Percentiles rank a stretch among this genome's conserved stretches.
phyloP scores from a whole-genome alignment of 2,888 invertebrate species.

The Parascotia fuliginaria region DNA sequence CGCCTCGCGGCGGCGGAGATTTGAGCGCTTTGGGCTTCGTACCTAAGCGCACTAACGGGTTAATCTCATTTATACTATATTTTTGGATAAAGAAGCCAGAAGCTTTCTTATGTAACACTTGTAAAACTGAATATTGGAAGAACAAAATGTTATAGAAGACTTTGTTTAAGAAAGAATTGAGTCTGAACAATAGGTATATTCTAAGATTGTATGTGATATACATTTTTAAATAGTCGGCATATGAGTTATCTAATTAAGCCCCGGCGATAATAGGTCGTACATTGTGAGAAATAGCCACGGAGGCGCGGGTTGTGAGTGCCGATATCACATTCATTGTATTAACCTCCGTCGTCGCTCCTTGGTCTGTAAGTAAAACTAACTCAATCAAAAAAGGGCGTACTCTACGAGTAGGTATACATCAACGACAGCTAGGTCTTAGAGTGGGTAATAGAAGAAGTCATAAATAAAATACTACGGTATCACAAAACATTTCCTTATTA shows the following conservation, averaged over 20 bases:
- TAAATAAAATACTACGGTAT: neutral
- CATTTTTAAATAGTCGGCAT: too few species aligned
- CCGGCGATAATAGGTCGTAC: too few species aligned
- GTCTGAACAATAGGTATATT: neutral
- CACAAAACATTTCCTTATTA: conserved; percentile 1
- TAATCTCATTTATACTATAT: conserved; percentile 54
- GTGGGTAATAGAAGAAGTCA: neutral
- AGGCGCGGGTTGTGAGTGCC: too few species aligned
- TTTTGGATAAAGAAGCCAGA: conserved; percentile 39
- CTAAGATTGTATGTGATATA: too few species aligned
- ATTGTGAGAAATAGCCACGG: too few species aligned
- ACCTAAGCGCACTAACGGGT: conserved; percentile 49
- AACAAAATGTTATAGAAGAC: neutral
- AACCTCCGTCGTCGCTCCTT: too few species aligned
- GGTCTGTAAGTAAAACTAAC: too few species aligned
- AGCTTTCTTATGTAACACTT: conserved; percentile 40
- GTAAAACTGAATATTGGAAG: conserved; percentile 17
- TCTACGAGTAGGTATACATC: too few species aligned
- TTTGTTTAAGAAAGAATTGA: neutral
- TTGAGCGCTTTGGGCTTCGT: conserved; percentile 54
- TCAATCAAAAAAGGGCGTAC: too few species aligned
- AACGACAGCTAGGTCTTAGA: too few species aligned
- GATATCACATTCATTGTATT: neutral
- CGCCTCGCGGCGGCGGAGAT: conserved; percentile 59
- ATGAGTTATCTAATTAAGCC: too few species aligned